Percentiles rank a stretch among this genome's conserved stretches.
These are phyloP conservation scores for Coregonus sp. DNA, from an alignment of 2,797 vertebrate species.

Conservation along the genomic window DNA sequence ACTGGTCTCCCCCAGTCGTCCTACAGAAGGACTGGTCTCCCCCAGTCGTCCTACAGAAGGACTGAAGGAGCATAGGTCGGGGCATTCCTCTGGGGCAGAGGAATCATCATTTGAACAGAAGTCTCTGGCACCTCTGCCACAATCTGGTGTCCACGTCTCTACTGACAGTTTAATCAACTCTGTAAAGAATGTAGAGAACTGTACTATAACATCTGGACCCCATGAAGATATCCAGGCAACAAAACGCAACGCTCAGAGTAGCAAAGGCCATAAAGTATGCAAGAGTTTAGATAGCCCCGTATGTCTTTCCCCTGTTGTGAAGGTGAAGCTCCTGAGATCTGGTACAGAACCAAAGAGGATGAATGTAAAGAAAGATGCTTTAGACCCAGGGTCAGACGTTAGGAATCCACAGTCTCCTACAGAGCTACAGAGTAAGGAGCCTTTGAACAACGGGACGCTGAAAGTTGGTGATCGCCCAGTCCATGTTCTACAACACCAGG, in stretches of 20 bases:
- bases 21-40: too few relatives aligned
- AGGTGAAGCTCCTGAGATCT: constrained; percentile 23
- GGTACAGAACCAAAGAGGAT: neutral
- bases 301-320: constrained; percentile 30
- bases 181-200: neutral
- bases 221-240: constrained; percentile 15
- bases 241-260: constrained; percentile 26
- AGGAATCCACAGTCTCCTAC: neutral
- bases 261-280: constrained; percentile 35
- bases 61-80: neutral
- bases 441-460: neutral
- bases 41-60: too few relatives aligned
- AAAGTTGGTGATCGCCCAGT: neutral
- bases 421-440: neutral
- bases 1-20: too few relatives aligned
- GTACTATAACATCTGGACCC: neutral
- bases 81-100: neutral
- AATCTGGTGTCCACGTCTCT: constrained; percentile 12
- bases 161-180: constrained; percentile 12
- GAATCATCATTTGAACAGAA: constrained; percentile 26
- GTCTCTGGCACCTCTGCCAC: constrained; percentile 13
- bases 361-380: neutral
- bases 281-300: constrained; percentile 23
- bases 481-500: neutral
- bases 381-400: neutral